Evolutionary conservation across 2,797 vertebrate species (phyloP), one percentile per base, ranked within the genome.

Genomic region (Scolopax rusticola): DNA sequence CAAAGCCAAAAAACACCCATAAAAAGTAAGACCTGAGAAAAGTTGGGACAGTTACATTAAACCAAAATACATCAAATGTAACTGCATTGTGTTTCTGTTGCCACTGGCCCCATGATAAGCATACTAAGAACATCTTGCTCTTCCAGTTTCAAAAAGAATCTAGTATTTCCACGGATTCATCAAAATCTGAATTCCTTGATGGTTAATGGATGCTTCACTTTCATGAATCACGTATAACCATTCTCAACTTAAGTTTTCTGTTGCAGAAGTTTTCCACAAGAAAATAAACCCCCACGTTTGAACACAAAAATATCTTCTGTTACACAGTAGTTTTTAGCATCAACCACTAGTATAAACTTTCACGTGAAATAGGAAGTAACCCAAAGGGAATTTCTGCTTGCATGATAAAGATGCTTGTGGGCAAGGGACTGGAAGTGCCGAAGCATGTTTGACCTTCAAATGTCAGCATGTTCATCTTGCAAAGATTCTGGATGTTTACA

Each of bases 381-480:
- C 50, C 70, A 28, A 87, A 50, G 50, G 57, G 68, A 61, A 87
- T 28, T 89, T 77, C 84, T 84, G 68, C 48, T 40, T 48, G 28
- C 56, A 32, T 2, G 13, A 83, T 19, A 80, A 82, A 92, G 53
- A 84, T 69, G 57, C 74, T 59, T 45, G 36, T 15, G 27, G 45
- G 15, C 13, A 87, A 59, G 32, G 38, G 9, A 80, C 15, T 86
- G 48, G 24, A 93, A 94, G 80, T 53, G 76, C 21, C 78, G 54
- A 86, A 93, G 57, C 36, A 80, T 28, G 30, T 30, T 32, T 86
- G 78, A 95, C 88, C 92, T 96, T 93, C 92, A 94, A 93, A 88
- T n/a, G 38, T 68, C 84, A 95, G 65, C 67, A 67, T 38, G 87
- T 71, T 93, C 84, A 84, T 69, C 73, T 48, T 65, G 23, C n/a